Evolutionary conservation across 1,140 invertebrate genomes (phyloP).

Genomic region (Panulirus ornatus): DNA sequence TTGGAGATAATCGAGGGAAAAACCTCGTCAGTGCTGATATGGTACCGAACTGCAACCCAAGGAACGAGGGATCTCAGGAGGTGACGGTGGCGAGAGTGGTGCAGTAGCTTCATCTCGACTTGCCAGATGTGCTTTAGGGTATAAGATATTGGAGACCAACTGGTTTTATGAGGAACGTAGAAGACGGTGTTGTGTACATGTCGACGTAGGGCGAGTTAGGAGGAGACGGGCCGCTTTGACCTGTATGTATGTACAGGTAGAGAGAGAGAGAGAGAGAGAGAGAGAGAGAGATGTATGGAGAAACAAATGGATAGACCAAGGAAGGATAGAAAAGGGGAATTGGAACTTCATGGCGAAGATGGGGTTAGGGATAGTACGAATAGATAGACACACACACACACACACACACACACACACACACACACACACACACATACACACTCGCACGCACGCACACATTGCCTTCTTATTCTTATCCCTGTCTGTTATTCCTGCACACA

Average conservation of each 20-base stretch:
- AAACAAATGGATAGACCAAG: background rate
- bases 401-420: conserved; percentile 31
- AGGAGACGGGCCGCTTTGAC: background rate
- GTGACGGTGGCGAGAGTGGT: no score
- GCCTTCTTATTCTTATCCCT: background rate
- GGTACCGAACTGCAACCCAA: no score
- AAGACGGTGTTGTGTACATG: background rate
- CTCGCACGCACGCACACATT: background rate
- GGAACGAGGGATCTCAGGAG: no score
- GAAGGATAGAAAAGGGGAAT: background rate
- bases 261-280: background rate
- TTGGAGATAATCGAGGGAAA: background rate
- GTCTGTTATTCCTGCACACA: background rate
- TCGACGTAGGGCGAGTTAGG: background rate
- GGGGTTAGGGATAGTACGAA: background rate
- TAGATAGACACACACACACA: background rate
- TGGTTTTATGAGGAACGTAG: background rate
- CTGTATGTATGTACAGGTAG: background rate
- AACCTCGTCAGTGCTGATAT: background rate
- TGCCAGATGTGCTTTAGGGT: background rate
- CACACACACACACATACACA: conserved; percentile 20
- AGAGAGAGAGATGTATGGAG: background rate
- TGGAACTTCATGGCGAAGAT: background rate
- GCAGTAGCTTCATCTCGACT: no score
- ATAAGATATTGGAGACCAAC: background rate